Base-by-base conservation (phyloP, 2,888 invertebrate species). In the Thymelicus lineola region DNA sequence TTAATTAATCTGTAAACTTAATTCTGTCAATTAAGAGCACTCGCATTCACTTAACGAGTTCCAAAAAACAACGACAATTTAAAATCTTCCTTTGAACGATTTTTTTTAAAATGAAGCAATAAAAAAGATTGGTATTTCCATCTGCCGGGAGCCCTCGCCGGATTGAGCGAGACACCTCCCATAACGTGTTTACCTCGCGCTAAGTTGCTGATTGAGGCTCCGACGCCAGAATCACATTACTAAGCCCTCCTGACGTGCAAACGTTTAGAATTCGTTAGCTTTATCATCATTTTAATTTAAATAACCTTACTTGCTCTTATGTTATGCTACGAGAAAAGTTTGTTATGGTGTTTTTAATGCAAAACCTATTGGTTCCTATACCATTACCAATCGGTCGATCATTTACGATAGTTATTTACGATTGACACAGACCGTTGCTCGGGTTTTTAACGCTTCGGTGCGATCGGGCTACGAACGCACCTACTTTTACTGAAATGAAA, bases 141-240 rank as follows among this genome's bases (percentile, higher is more conserved):
- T 42, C 42, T 42, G 42, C 57, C 35, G 57, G 35, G 36, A 36
- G n/a, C 35, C 36, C 57, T 57, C 57, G 4, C 57, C 14, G n/a
- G 20, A 17, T 7, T 20, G 10, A 6, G 28, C 10, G 28, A 28
- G 55, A 28, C 78, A 75, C 79, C 81, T 76, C 74, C 75, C 72
- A 77, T 83, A 82, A 85, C 80, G 77, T 84, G 80, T 82, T 86
- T 84, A 82, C 78, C 73, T 78, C 77, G 68, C 73, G 76, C 78
- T 79, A 82, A 81, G 79, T 77, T 77, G 76, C 77, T 86, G 84
- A 86, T 86, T 86, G 79, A 81, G 79, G 81, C 77, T 79, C 79
- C 73, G 77, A 75, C 77, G 74, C 76, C 74, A 74, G 73, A 80
- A 79, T 77, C 77, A 74, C 74, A 77, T 78, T 76, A 68, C 45